Evolutionary conservation across 2,797 vertebrate genomes (phyloP).

Genomic region (Heliangelus exortis): DNA sequence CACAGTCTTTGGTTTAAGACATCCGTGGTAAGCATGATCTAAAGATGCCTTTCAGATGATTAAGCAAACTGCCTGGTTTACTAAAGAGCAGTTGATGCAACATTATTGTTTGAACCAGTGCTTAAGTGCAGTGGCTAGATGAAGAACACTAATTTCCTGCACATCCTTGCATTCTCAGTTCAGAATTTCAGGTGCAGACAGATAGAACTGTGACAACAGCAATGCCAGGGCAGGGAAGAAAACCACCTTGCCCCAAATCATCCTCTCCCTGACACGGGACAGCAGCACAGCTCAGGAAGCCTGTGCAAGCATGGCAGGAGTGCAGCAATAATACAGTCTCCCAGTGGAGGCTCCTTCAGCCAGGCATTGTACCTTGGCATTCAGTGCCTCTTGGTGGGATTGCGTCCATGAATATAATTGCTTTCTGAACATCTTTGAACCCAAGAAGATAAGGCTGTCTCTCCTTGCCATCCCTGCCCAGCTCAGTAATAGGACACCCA

Average conservation of each 20-base stretch:
- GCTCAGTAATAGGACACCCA: neutral
- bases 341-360: neutral
- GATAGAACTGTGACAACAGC: neutral
- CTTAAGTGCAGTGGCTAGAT: neutral
- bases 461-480: neutral
- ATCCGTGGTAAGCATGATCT: neutral
- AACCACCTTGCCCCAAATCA: neutral
- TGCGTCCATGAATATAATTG: neutral
- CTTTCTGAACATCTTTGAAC: slow-evolving; percentile 10
- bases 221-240: neutral
- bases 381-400: neutral
- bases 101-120: neutral
- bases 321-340: neutral
- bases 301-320: neutral
- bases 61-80: slow-evolving; percentile 20
- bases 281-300: neutral
- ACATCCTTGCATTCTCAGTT: neutral
- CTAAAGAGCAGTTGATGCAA: neutral
- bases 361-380: neutral
- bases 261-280: fast-evolving
- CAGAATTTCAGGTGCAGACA: neutral
- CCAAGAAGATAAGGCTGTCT: neutral
- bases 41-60: slow-evolving; percentile 13
- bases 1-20: neutral
- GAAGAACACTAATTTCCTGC: neutral